Conservation (phyloP, 2,113 vertebrate genomes). For the Microcebus lehilahytsara region DNA sequence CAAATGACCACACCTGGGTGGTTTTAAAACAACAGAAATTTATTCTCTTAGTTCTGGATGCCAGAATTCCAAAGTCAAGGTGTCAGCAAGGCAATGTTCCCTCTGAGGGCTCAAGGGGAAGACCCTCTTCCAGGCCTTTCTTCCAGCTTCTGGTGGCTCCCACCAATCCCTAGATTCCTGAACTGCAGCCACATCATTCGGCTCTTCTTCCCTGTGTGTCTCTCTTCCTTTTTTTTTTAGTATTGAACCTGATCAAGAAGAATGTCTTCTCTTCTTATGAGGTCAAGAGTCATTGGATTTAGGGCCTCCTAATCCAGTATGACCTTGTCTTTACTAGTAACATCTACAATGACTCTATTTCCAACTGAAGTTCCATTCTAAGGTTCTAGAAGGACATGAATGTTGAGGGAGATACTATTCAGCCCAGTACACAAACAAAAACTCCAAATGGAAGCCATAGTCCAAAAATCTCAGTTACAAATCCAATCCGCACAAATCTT, state of each 20-base stretch:
- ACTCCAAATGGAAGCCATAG: not conserved
- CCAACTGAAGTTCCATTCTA: not conserved
- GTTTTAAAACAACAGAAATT: not conserved
- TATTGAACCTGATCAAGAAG: too few species aligned
- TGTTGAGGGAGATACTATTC: not conserved
- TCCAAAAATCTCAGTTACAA: not conserved
- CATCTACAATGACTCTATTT: not conserved
- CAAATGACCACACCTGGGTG: too few species aligned
- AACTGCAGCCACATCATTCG: too few species aligned
- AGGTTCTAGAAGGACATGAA: not conserved
- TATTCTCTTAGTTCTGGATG: not conserved
- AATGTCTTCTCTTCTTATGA: too few species aligned
- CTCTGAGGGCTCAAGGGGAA: not conserved
- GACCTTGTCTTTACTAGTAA: not conserved
- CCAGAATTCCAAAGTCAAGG: not conserved
- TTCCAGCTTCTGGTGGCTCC: not conserved
- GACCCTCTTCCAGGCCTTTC: not conserved
- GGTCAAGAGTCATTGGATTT: not conserved
- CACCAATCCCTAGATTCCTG: not conserved
- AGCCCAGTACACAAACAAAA: not conserved
- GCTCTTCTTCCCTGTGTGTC: not conserved
- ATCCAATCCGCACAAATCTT: not conserved
- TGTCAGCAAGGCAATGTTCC: accelerated
- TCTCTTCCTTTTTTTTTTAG: not conserved
- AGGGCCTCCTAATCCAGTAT: not conserved